Percentiles rank a stretch among this genome's conserved stretches.
Evolutionary conservation across 2,888 invertebrate genomes (phyloP).

Genomic region (Catocala fraxini): DNA sequence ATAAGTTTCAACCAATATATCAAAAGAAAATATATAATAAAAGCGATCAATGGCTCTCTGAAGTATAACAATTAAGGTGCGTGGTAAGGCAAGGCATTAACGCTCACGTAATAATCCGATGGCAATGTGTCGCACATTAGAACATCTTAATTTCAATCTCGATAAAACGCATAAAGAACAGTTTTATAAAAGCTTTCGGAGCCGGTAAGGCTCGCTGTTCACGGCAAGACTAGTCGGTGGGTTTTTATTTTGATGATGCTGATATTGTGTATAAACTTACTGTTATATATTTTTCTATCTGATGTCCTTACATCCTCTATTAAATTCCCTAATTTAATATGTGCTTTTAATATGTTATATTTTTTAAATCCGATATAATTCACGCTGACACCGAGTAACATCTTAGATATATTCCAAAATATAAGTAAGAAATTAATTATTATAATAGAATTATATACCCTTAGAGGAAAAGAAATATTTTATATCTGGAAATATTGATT

Average conservation of each 20-base stretch:
- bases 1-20: conserved; percentile 18
- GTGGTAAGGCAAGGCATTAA: conserved; percentile 27
- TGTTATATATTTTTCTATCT: no score
- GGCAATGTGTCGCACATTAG: conserved; percentile 66
- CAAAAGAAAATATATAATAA: conserved; percentile 22
- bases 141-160: conserved; percentile 84
- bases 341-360: no score
- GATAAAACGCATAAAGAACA: conserved; percentile 79
- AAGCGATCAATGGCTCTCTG: conserved; percentile 21
- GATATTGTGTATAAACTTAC: no score
- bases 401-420: no score
- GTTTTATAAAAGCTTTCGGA: conserved; percentile 70
- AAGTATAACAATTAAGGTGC: conserved; percentile 17
- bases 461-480: no score
- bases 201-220: conserved; percentile 57
- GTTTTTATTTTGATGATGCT: not conserved
- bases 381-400: no score
- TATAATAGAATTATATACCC: no score
- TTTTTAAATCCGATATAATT: no score
- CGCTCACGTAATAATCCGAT: conserved; percentile 30
- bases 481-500: no score
- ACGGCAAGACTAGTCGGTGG: conserved; percentile 29
- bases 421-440: no score
- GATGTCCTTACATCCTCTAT: no score
- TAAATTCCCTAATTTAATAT: no score